Conservation (phyloP, 2,797 vertebrate species). For the Eutrigla gurnardus region DNA sequence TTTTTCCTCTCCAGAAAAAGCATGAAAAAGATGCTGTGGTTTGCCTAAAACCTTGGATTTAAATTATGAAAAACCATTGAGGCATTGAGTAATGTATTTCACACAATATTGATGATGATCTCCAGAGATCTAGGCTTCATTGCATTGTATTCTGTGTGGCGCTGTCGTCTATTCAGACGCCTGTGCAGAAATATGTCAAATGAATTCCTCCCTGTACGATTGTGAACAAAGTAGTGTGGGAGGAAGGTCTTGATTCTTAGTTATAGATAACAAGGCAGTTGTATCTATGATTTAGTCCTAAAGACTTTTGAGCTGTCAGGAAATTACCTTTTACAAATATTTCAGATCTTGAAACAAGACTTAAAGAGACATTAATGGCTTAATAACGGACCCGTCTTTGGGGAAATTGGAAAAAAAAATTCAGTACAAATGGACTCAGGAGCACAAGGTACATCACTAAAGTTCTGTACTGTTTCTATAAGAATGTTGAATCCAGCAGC, state of each 20-base stretch:
- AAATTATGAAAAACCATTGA: constrained; percentile 4
- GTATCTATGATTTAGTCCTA: not conserved
- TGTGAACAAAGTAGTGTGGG: constrained; percentile 12
- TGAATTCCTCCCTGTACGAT: constrained; percentile 15
- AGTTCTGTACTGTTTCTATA: constrained; percentile 28
- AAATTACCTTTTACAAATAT: not conserved
- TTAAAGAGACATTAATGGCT: not conserved
- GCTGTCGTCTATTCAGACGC: constrained; percentile 16
- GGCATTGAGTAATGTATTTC: constrained; percentile 6
- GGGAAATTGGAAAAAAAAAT: no score
- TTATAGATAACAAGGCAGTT: not conserved
- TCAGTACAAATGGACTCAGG: constrained; percentile 20
- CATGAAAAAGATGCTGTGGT: not conserved
- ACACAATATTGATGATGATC: constrained; percentile 21
- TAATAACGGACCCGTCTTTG: constrained; percentile 4
- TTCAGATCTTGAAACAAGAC: not conserved
- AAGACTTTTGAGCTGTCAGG: not conserved
- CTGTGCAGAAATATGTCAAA: constrained; percentile 27
- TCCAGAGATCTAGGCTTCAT: constrained; percentile 10
- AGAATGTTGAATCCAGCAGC: constrained; percentile 32
- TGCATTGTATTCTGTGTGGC: not conserved
- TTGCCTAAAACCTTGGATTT: not conserved
- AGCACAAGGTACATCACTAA: constrained; percentile 3
- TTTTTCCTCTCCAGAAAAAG: not conserved
- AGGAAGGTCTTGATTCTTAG: not conserved